These are phyloP conservation scores for Danionella dracula DNA, from an alignment of 2,797 vertebrate genomes.

Conservation along the genomic window DNA sequence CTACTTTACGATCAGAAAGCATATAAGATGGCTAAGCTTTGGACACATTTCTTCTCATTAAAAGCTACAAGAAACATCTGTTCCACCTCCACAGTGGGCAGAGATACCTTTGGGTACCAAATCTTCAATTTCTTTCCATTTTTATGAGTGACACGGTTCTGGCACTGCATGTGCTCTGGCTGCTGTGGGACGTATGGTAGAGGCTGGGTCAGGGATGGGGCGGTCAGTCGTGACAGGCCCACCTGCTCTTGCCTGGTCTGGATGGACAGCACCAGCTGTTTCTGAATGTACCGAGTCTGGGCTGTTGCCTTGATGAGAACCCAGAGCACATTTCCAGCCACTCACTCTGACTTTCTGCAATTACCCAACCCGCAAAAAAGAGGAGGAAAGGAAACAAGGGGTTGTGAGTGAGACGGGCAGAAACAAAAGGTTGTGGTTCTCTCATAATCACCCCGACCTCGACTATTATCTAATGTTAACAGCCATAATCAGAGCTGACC, in stretches of 20 bases:
- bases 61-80: constrained; percentile 36
- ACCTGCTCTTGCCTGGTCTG: constrained; percentile 42
- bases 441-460: constrained; percentile 15
- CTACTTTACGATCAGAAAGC: background rate
- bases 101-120: constrained; percentile 20
- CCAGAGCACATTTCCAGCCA: constrained; percentile 26
- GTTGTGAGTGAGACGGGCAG: background rate
- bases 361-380: constrained; percentile 24
- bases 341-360: constrained; percentile 30
- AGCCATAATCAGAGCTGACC: constrained; percentile 20
- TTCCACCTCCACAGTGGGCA: constrained; percentile 13
- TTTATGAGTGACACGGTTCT: constrained; percentile 32
- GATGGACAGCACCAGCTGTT: constrained; percentile 51
- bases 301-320: constrained; percentile 25
- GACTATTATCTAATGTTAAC: constrained; percentile 27
- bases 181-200: constrained; percentile 26
- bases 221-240: constrained; percentile 48
- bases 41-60: constrained; percentile 14
- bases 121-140: constrained; percentile 29
- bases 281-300: constrained; percentile 43
- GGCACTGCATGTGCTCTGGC: constrained; percentile 31
- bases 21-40: constrained; percentile 6
- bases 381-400: background rate
- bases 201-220: constrained; percentile 44
- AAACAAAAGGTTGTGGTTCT: constrained; percentile 8